Evolutionary conservation across 2,113 vertebrate species (phyloP).

Genomic region (Dascyllus trimaculatus): DNA sequence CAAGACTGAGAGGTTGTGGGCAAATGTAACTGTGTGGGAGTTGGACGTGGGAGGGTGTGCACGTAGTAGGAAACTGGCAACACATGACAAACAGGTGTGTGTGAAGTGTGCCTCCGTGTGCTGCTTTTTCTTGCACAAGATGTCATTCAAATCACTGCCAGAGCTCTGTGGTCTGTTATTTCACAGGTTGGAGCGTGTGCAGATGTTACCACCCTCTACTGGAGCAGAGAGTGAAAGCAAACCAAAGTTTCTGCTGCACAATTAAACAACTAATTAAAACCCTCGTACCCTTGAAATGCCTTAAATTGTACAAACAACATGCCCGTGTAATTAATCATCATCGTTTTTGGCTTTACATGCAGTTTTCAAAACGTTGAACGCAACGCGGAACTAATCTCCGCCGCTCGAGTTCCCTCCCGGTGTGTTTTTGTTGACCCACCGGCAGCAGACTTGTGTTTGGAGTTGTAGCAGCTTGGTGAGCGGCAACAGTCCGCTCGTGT

Average conservation of each 20-base stretch:
- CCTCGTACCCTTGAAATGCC: rapidly evolving
- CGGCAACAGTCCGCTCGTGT: rapidly evolving
- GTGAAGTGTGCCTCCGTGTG: conserved; percentile 10
- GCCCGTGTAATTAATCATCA: not conserved
- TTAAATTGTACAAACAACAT: too few relatives aligned
- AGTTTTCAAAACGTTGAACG: not conserved
- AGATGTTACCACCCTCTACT: conserved; percentile 58
- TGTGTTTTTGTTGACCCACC: conserved; percentile 56
- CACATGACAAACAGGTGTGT: conserved; percentile 30
- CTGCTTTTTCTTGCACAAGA: not conserved
- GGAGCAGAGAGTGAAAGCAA: conserved; percentile 9
- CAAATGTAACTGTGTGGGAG: conserved; percentile 52
- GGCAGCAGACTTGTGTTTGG: not conserved
- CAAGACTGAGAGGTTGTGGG: conserved; percentile 28
- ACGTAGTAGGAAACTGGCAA: conserved; percentile 15
- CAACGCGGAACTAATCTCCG: conserved; percentile 43
- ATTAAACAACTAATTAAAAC: not conserved
- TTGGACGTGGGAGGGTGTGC: conserved; percentile 30
- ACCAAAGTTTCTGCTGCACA: not conserved
- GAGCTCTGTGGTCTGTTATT: not conserved
- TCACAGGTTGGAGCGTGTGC: not conserved
- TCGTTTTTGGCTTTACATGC: not conserved
- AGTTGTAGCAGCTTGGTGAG: not conserved
- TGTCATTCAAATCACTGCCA: conserved; percentile 3
- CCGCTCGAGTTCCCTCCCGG: conserved; percentile 55